A percentile compares a stretch with the other conserved stretches of the same genome.
Conservation (phyloP, 1,140 invertebrate species). For the Branchinecta lynchi region DNA sequence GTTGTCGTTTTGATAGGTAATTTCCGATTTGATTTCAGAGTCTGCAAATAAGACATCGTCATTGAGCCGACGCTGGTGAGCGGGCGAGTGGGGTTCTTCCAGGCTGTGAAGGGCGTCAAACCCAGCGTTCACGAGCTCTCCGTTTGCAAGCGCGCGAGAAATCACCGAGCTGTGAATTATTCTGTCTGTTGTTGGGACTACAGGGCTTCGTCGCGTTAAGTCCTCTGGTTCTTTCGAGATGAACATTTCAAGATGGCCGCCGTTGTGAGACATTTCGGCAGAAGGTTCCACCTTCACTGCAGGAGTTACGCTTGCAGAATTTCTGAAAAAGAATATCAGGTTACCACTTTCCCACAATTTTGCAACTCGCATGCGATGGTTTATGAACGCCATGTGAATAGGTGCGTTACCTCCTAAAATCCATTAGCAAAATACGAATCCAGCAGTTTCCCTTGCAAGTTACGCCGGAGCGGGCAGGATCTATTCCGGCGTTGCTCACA, state of each 20-base stretch:
- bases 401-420: too few relatives aligned
- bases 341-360: too few relatives aligned
- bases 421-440: too few relatives aligned
- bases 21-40: background rate
- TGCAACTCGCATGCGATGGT: too few relatives aligned
- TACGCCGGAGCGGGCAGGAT: too few relatives aligned
- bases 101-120: background rate
- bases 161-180: conserved; percentile 26
- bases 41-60: background rate
- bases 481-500: too few relatives aligned
- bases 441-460: too few relatives aligned
- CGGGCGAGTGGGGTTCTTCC: background rate
- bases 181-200: conserved; percentile 35
- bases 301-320: background rate
- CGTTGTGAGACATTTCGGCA: background rate
- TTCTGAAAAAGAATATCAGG: background rate
- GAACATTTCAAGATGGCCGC: background rate
- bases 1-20: conserved; percentile 4
- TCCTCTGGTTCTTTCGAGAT: conserved; percentile 41
- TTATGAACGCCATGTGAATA: too few relatives aligned
- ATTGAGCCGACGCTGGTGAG: background rate
- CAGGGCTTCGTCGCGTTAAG: conserved; percentile 36
- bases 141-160: conserved; percentile 23
- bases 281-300: background rate
- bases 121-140: conserved; percentile 22